A percentile compares a stretch with the other conserved stretches of the same genome.
Conservation (phyloP, 2,888 invertebrate species). For the Orchesella flavescens region DNA sequence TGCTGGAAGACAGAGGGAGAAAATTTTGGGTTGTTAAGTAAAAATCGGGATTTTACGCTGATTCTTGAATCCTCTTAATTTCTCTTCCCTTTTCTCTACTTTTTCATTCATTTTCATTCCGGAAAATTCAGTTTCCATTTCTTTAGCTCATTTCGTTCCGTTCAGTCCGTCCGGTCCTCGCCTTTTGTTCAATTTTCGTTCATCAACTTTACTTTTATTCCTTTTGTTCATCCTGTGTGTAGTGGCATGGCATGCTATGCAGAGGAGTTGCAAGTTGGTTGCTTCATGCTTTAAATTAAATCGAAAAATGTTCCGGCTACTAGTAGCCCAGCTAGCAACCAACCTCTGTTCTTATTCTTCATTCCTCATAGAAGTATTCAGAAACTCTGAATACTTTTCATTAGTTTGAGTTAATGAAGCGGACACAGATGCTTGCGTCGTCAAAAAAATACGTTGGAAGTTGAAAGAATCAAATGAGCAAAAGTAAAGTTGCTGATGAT, state of each 20-base stretch:
- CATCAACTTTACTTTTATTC: slow-evolving; percentile 41
- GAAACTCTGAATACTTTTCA: slow-evolving; percentile 41
- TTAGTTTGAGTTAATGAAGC: slow-evolving; percentile 63
- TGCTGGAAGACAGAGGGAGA: too few species aligned
- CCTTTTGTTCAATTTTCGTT: slow-evolving; percentile 43
- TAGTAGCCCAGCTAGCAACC: neutral
- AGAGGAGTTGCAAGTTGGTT: neutral
- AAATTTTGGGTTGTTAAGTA: too few species aligned
- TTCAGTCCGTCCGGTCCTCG: slow-evolving; percentile 15
- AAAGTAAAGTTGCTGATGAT: slow-evolving; percentile 8
- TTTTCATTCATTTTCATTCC: slow-evolving; percentile 45
- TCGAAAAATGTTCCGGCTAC: neutral
- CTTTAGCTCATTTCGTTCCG: slow-evolving; percentile 16
- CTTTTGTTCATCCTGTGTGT: slow-evolving; percentile 13
- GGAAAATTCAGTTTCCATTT: slow-evolving; percentile 44
- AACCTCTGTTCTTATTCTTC: neutral
- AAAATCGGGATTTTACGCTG: slow-evolving; percentile 40
- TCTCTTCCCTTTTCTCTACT: neutral
- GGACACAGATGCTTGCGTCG: slow-evolving; percentile 62
- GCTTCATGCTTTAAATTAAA: slow-evolving; percentile 48
- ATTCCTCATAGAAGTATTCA: neutral
- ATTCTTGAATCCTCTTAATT: slow-evolving; percentile 52
- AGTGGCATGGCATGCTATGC: too few species aligned
- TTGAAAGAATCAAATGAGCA: slow-evolving; percentile 48
- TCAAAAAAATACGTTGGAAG: slow-evolving; percentile 54